Evolutionary conservation across 2,888 invertebrate genomes (phyloP), one percentile per base, ranked within the genome.

Genomic region (Nemotelus nigrinus): DNA sequence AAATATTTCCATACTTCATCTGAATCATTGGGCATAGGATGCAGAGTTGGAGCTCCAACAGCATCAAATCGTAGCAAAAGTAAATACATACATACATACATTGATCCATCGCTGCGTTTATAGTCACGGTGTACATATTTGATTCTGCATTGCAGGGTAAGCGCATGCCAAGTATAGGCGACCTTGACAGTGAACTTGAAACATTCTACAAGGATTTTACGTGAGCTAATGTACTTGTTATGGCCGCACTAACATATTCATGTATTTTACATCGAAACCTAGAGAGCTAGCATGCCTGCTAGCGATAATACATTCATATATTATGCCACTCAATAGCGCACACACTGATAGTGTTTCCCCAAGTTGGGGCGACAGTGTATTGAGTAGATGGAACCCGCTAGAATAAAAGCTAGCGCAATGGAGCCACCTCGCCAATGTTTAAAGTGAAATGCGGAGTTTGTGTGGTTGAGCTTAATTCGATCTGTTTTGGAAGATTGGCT

Each of bases 141-240:
- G 88, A 88, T 89, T 90, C 90, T 91, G 91, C 91, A 91, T 88
- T 91, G 91, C 90, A 89, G 89, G 89, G 86, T 86, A 90, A 90
- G 90, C 90, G 90, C 89, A 88, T 90, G 89, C 89, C 89, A 88
- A 90, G 88, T 89, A 89, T 89, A 88, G 89, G 90, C 91, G 91
- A 91, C 93, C 93, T 93, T 93, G 93, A 92, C 92, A 93, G 91
- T 93, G 93, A 93, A 92, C 92, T 92, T 92, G 92, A 91, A 91
- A 90, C 88, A 71, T 67, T 77, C 64, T 65, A 65, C 76, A 65
- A 74, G 74, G 74, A 74, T 74, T 74, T 70, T 55, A 55, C 55
- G 55, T 70, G 43, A 55, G 10, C 53, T 10, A 4, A 25, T 25
- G 25, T 25, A 25, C 25, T 25, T 0, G 25, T 25, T 25, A 25